phyloP scores from a whole-genome alignment of 2,888 invertebrate species.

The Plagodis pulveraria region DNA sequence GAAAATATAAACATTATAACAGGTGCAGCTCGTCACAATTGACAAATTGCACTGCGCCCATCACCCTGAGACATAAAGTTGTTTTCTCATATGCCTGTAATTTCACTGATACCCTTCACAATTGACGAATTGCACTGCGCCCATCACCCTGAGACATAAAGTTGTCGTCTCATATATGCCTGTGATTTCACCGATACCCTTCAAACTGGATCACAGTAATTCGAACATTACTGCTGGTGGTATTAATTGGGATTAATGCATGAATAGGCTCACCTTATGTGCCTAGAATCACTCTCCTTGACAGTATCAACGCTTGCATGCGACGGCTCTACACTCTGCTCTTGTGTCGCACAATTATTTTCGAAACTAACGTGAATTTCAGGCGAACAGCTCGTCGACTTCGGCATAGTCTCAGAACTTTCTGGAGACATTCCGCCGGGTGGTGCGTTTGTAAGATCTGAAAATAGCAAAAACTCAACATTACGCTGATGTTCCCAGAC shows the following conservation, averaged over 20 bases:
- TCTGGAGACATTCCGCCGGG: conserved; percentile 39
- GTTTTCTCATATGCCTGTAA: too few species aligned
- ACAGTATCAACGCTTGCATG: conserved; percentile 51
- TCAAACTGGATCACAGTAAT: too few species aligned
- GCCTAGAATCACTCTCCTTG: conserved; percentile 54
- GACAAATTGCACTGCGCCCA: too few species aligned
- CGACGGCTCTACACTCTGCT: conserved; percentile 40
- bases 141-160: too few species aligned
- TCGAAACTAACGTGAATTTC: conserved; percentile 41
- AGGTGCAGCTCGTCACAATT: too few species aligned
- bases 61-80: too few species aligned
- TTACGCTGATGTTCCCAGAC: conserved; percentile 53
- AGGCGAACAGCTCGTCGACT: conserved; percentile 43
- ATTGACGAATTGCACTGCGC: too few species aligned
- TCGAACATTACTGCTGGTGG: too few species aligned
- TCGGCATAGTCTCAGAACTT: conserved; percentile 35
- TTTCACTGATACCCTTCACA: too few species aligned
- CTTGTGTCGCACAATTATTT: conserved; percentile 35
- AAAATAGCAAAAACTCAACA: conserved; percentile 52
- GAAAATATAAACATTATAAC: too few species aligned
- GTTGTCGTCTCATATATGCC: too few species aligned
- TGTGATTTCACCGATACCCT: too few species aligned
- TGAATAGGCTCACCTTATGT: conserved; percentile 50
- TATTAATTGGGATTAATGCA: not conserved
- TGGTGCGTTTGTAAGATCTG: conserved; percentile 33